Evolutionary conservation across 2,113 vertebrate genomes (phyloP), one percentile per base, ranked within the genome.

Genomic region (Notarius quadriscutis): DNA sequence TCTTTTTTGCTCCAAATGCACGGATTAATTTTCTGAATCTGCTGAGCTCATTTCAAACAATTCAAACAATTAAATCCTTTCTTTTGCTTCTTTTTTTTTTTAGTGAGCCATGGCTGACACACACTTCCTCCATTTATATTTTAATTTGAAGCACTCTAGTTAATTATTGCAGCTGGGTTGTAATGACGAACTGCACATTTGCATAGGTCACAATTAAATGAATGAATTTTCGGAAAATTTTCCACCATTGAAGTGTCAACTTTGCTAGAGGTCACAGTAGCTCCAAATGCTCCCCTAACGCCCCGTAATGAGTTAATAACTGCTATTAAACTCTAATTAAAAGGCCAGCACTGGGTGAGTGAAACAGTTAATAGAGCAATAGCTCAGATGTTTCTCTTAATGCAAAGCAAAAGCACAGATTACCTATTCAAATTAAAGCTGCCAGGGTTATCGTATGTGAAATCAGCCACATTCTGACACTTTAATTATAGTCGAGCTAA

Each of bases 291-390:
- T 97, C 96, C 95, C 96, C 95, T 95, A 96, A 96, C 95, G 95
- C 94, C 96, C 94, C 92, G 94, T 97, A 97, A 97, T 97, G 96
- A 97, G 96, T 97, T 97, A 97, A 96, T 97, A 97, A 97, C 95
- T 95, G 96, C 95, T 96, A 97, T 98, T 97, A 97, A 96, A 97
- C 94, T 93, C 94, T 95, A 97, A 97, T 98, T 97, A 97, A 96
- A 96, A 96, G 94, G 95, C 95, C 95, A 94, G 93, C 94, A 89
- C 92, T 95, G 96, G 96, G 96, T 95, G 94, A 95, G 93, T 69
- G 95, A 97, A 97, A 97, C 93, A 94, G 95, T 96, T 97, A 97
- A 96, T 96, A 94, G 94, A 95, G 96, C 96, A 95, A 95, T 95
- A 95, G 94, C 92, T 93, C 90, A 94, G 91, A 94, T 88, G 75